Conservation (phyloP, 2,113 vertebrate genomes). For the Mellivora capensis region DNA sequence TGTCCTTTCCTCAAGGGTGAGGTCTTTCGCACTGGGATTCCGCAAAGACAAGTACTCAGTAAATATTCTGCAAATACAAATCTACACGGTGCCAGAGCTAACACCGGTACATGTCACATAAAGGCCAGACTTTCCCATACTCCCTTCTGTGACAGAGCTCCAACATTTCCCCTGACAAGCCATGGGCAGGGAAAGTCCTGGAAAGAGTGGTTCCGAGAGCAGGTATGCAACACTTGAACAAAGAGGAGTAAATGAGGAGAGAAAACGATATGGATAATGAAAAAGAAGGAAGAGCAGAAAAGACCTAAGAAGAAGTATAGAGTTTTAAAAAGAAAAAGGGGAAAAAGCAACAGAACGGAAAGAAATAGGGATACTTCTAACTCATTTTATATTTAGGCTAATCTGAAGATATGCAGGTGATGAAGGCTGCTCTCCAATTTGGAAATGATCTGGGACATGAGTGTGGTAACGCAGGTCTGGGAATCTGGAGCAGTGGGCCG, state of each 20-base stretch:
- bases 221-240: not conserved
- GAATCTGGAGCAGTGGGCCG: not conserved
- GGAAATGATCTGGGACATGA: not conserved
- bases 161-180: not conserved
- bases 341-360: not conserved
- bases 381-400: not conserved
- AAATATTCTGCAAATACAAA: not conserved
- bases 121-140: not conserved
- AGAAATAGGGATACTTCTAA: not conserved
- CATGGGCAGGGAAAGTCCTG: not conserved
- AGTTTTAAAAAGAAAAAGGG: not conserved
- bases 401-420: not conserved
- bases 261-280: not conserved
- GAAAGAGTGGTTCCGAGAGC: not conserved
- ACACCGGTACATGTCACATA: not conserved
- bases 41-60: not conserved
- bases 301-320: not conserved
- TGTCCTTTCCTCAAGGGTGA: not conserved
- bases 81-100: not conserved
- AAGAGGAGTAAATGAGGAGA: not conserved
- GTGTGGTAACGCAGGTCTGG: not conserved
- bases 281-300: not conserved
- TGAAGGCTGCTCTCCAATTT: not conserved
- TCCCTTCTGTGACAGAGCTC: not conserved
- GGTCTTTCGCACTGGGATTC: not conserved